These are phyloP conservation scores for Austrolebias charrua DNA, from an alignment of 2,797 vertebrate species.

Conservation along the genomic window DNA sequence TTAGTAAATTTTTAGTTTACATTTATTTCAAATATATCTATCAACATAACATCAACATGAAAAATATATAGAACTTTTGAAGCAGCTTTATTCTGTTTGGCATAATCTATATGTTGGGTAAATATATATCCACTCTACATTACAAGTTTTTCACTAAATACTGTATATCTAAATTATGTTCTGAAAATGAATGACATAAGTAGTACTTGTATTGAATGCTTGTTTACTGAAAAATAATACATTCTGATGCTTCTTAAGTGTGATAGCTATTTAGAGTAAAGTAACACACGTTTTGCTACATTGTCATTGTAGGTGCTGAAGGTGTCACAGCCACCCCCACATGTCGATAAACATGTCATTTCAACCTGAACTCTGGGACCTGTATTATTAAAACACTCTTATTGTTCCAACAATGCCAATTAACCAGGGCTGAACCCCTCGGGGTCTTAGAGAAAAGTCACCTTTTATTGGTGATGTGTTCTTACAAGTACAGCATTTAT, in stretches of 20 bases:
- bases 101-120: no score
- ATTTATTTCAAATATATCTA: no score
- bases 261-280: neutral
- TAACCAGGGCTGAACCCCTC: neutral
- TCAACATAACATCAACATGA: no score
- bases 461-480: neutral
- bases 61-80: no score
- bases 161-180: neutral
- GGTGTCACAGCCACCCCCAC: neutral
- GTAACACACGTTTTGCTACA: neutral
- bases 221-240: neutral
- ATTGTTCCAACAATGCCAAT: conserved; percentile 6
- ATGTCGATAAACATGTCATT: neutral
- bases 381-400: conserved; percentile 7
- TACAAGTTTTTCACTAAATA: no score
- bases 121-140: no score
- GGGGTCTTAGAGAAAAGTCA: neutral
- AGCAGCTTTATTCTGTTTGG: no score
- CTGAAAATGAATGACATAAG: neutral
- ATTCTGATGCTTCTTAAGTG: neutral
- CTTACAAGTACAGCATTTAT: conserved; percentile 2
- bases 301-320: neutral
- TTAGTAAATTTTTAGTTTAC: no score
- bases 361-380: conserved; percentile 4
- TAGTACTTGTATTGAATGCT: neutral